phyloP scores from a whole-genome alignment of 2,888 invertebrate species.

The Sminthurinus aureus region DNA sequence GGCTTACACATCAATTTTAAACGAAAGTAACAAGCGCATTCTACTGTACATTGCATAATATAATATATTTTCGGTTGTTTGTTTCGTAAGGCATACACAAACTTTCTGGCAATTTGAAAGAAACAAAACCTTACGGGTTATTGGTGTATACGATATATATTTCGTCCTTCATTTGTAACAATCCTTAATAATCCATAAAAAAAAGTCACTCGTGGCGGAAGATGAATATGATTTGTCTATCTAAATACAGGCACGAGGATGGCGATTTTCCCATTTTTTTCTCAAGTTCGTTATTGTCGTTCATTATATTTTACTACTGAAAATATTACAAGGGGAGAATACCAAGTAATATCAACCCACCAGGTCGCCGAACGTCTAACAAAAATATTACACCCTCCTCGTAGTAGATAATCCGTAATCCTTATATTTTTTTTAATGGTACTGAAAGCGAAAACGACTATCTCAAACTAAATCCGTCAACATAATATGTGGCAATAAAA shows the following conservation, averaged over 20 bases:
- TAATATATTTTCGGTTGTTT: not conserved
- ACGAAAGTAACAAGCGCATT: too few species aligned
- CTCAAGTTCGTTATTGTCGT: constrained; percentile 23
- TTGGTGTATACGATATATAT: too few species aligned
- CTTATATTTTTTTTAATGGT: constrained; percentile 33
- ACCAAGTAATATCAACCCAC: not conserved
- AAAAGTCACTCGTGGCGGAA: not conserved
- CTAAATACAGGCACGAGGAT: not conserved
- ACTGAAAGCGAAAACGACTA: not conserved
- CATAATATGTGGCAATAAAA: not conserved
- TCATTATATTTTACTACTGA: constrained; percentile 36
- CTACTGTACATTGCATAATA: not conserved
- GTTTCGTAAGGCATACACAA: too few species aligned
- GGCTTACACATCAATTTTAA: too few species aligned
- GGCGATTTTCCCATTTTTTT: not conserved
- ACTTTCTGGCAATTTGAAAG: too few species aligned
- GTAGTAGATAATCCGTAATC: constrained; percentile 29
- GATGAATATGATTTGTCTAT: constrained; percentile 13
- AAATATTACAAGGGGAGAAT: constrained; percentile 26
- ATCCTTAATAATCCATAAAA: constrained; percentile 33
- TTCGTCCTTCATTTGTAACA: constrained; percentile 15
- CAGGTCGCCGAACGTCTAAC: not conserved
- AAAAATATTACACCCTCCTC: constrained; percentile 14
- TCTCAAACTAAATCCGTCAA: not conserved
- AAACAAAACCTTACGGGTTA: too few species aligned